phyloP scores from a whole-genome alignment of 2,888 invertebrate genomes.

The Pammene fasciana region DNA sequence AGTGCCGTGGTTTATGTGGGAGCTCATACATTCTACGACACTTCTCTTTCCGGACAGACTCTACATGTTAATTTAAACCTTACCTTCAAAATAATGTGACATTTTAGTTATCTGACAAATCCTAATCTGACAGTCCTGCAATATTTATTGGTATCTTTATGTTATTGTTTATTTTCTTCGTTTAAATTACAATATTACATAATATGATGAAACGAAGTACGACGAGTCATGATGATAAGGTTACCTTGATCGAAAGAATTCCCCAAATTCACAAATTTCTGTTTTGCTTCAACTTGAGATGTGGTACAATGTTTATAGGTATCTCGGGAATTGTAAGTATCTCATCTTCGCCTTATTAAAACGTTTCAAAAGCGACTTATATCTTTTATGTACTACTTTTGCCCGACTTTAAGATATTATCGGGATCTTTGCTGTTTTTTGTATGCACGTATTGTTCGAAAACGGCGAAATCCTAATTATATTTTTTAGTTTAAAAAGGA shows the following conservation, averaged over 20 bases:
- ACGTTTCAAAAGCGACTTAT: no score
- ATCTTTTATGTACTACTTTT: no score
- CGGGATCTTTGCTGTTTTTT: no score
- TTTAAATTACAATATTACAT: neutral
- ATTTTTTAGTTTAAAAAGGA: no score
- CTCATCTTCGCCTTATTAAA: neutral
- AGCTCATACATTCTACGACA: no score
- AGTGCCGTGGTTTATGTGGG: no score
- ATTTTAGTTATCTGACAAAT: neutral
- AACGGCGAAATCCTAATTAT: no score
- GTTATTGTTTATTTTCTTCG: neutral
- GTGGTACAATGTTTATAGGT: constrained; percentile 47
- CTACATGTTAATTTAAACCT: no score
- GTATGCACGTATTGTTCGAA: no score
- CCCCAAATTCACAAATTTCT: constrained; percentile 41
- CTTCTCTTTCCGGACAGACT: no score
- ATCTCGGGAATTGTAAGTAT: constrained; percentile 50
- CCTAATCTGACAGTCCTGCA: neutral
- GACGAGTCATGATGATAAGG: neutral
- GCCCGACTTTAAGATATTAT: no score
- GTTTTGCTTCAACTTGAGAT: constrained; percentile 44
- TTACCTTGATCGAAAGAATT: constrained; percentile 26
- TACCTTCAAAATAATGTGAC: neutral
- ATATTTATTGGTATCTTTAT: neutral
- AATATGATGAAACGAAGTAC: neutral